A percentile compares a stretch with the other conserved stretches of the same genome.
These are phyloP conservation scores for Thyatira batis DNA, from an alignment of 2,888 invertebrate genomes.

Conservation along the genomic window DNA sequence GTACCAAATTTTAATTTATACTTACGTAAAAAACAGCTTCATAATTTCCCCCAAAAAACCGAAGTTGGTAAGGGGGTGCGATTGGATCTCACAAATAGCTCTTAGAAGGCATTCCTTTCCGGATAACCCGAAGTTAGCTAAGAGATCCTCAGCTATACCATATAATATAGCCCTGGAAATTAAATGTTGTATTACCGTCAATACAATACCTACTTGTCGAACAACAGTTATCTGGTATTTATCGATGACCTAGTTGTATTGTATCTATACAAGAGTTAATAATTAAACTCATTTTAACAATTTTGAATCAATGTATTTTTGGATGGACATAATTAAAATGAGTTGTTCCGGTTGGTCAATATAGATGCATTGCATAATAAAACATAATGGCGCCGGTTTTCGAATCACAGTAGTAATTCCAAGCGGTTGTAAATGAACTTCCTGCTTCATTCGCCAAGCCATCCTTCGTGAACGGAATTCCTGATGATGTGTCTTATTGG, in stretches of 20 bases:
- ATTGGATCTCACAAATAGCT: slow-evolving; percentile 93
- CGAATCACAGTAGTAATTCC: slow-evolving; percentile 47
- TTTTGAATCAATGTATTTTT: too few relatives aligned
- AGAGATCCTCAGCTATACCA: slow-evolving; percentile 89
- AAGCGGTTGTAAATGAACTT: slow-evolving; percentile 41
- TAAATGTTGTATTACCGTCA: slow-evolving; percentile 5
- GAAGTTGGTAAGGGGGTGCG: slow-evolving; percentile 88
- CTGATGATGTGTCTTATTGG: slow-evolving; percentile 37
- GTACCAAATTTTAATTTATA: slow-evolving; percentile 20
- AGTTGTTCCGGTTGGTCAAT: slow-evolving; percentile 8
- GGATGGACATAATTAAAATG: slow-evolving; percentile 4
- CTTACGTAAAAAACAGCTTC: slow-evolving; percentile 92
- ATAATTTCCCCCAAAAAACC: slow-evolving; percentile 92
- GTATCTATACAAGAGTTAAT: too few relatives aligned
- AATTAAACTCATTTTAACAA: too few relatives aligned
- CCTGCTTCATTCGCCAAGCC: slow-evolving; percentile 43
- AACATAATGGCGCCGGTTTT: slow-evolving; percentile 35
- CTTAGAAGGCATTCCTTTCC: slow-evolving; percentile 91
- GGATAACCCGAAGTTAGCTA: slow-evolving; percentile 90
- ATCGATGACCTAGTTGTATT: slow-evolving; percentile 4
- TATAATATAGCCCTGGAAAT: slow-evolving; percentile 87
- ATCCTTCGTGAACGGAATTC: slow-evolving; percentile 55
- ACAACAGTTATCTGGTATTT: too few relatives aligned
- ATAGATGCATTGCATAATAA: slow-evolving; percentile 6
- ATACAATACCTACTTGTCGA: neutral